These are phyloP conservation scores for Meda fulgida DNA, from an alignment of 2,797 vertebrate species.

Conservation along the genomic window DNA sequence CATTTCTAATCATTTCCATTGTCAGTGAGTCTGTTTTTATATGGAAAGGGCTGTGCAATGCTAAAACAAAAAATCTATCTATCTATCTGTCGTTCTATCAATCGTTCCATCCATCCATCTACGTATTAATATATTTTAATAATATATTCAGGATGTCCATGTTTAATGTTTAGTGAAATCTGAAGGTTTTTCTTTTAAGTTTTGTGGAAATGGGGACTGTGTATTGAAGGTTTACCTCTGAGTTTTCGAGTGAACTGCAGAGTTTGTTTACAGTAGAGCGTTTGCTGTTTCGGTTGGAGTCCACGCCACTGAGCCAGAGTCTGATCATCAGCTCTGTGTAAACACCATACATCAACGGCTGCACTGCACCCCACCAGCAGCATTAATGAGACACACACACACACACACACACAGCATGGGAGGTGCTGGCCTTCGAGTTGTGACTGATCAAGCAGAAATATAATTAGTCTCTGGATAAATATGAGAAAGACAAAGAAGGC, in stretches of 20 bases:
- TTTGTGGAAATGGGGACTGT: not conserved
- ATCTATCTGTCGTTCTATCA: too few relatives aligned
- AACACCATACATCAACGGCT: conserved; percentile 49
- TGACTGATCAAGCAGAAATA: conserved; percentile 43
- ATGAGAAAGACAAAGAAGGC: conserved; percentile 7
- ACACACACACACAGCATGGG: not conserved
- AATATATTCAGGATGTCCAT: not conserved
- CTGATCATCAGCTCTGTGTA: conserved; percentile 23
- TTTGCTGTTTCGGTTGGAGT: conserved; percentile 3
- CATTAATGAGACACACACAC: conserved; percentile 34
- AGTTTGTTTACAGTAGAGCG: conserved; percentile 23
- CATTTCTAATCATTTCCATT: not conserved
- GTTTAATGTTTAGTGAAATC: not conserved
- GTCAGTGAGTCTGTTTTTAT: too few relatives aligned
- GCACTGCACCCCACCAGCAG: not conserved
- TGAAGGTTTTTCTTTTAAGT: not conserved
- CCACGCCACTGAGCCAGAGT: conserved; percentile 20
- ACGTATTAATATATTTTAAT: not conserved
- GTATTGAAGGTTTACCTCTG: not conserved
- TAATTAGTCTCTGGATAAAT: conserved; percentile 49
- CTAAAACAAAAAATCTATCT: not conserved
- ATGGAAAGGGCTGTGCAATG: not conserved
- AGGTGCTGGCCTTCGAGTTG: conserved; percentile 5
- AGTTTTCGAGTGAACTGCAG: not conserved
- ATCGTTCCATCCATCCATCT: too few relatives aligned